A percentile compares a stretch with the other conserved stretches of the same genome.
These are phyloP conservation scores for Diadema setosum DNA, from an alignment of 35 echinoderm and acorn worm genomes.

Conservation along the genomic window DNA sequence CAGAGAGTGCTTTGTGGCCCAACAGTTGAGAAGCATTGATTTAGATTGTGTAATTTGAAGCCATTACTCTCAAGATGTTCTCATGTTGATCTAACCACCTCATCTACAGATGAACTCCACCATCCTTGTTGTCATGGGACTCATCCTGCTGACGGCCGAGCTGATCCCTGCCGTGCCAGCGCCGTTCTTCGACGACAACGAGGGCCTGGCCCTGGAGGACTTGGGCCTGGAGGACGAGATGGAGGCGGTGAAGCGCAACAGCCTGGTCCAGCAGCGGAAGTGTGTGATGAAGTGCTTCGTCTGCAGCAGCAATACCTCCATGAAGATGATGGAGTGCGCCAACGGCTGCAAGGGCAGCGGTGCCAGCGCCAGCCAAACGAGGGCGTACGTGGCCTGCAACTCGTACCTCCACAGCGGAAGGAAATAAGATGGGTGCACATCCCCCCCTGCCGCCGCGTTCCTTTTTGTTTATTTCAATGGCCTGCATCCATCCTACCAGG, in stretches of 20 bases:
- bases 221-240: not conserved
- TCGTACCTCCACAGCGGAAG: not conserved
- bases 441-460: too few species aligned
- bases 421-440: not conserved
- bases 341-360: not conserved
- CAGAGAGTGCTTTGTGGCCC: too few species aligned
- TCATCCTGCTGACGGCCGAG: not conserved
- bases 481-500: too few species aligned
- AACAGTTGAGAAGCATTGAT: too few species aligned
- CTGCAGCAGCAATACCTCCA: not conserved
- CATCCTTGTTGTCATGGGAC: not conserved
- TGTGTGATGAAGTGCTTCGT: not conserved
- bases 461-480: too few species aligned
- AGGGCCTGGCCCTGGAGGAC: not conserved
- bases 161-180: not conserved
- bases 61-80: too few species aligned
- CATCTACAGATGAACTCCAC: conserved; percentile 26
- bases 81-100: too few species aligned
- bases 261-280: not conserved
- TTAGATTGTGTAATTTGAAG: too few species aligned
- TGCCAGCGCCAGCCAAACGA: not conserved
- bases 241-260: not conserved
- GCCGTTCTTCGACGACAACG: not conserved
- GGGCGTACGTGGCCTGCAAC: not conserved
- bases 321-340: not conserved